Evolutionary conservation across 2,797 vertebrate genomes (phyloP).

Genomic region (Limosa lapponica): DNA sequence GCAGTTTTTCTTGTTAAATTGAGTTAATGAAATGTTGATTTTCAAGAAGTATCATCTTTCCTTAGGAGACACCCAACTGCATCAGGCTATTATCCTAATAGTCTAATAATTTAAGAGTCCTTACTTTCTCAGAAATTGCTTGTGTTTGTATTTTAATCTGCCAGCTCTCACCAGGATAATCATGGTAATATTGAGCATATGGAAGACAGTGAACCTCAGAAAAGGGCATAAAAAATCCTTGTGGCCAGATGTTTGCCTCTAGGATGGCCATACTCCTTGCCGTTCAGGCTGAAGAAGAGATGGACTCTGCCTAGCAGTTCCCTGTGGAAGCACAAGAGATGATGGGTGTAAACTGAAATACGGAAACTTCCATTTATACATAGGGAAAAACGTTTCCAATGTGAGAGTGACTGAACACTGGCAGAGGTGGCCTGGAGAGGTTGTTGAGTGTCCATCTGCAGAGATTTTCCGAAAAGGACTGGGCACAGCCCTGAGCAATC

Average conservation of each 20-base stretch:
- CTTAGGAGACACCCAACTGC: not conserved
- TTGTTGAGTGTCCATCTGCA: not conserved
- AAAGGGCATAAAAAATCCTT: not conserved
- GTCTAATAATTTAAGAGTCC: not conserved
- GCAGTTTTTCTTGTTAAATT: not conserved
- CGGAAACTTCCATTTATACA: fast-evolving
- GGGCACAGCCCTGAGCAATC: not conserved
- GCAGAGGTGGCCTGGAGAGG: not conserved
- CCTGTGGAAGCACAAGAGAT: not conserved
- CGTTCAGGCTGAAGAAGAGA: not conserved
- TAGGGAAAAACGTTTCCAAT: not conserved
- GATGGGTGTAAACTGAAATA: not conserved
- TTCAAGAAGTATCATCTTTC: not conserved
- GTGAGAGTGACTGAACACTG: not conserved
- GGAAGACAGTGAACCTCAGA: not conserved
- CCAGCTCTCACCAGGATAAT: not conserved
- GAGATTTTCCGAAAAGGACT: not conserved
- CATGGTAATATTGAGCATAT: not conserved
- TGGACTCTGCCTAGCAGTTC: not conserved
- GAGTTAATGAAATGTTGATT: not conserved
- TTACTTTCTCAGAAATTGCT: not conserved
- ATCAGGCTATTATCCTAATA: not conserved
- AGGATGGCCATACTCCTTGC: not conserved
- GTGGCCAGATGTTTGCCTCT: not conserved
- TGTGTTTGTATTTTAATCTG: not conserved